A percentile compares a stretch with the other conserved stretches of the same genome.
Conservation (phyloP, 1,140 invertebrate genomes). For the Drosophila yakuba region DNA sequence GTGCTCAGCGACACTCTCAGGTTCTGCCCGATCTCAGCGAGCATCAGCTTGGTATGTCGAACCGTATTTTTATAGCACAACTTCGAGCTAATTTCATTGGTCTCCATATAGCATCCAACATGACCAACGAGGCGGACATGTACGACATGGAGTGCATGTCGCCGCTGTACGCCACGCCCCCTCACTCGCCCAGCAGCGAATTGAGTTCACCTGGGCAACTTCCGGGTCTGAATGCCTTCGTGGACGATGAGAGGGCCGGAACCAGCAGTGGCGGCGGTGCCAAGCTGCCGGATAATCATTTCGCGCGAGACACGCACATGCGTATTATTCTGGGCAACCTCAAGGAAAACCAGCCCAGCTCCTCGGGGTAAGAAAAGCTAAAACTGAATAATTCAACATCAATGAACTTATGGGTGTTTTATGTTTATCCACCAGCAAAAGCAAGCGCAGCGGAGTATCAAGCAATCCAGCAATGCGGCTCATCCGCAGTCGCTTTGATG, state of each 20-base stretch:
- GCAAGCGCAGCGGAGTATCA: constrained; percentile 94
- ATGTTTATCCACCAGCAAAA: constrained; percentile 85
- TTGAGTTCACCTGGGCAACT: constrained; percentile 86
- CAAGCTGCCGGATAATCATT: constrained; percentile 89
- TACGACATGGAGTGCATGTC: constrained; percentile 85
- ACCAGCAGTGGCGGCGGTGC: constrained; percentile 48
- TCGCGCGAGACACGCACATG: constrained; percentile 95
- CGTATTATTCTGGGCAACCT: constrained; percentile 92
- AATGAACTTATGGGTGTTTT: constrained; percentile 5
- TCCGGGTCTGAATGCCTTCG: constrained; percentile 85
- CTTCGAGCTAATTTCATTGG: neutral
- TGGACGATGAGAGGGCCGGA: constrained; percentile 85
- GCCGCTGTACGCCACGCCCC: constrained; percentile 93
- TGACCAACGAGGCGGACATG: constrained; percentile 82
- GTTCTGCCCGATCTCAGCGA: constrained; percentile 82
- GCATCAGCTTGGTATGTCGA: constrained; percentile 76
- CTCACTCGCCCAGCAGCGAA: constrained; percentile 92
- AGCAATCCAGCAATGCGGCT: constrained; percentile 95
- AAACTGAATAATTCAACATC: too few species aligned
- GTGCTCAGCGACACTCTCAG: constrained; percentile 85
- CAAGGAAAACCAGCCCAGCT: constrained; percentile 84
- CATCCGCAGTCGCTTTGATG: constrained; percentile 90
- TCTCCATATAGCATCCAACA: constrained; percentile 56
- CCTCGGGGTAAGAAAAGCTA: constrained; percentile 53
- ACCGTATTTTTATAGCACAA: too few species aligned